Evolutionary conservation across 2,888 invertebrate genomes (phyloP), one percentile per base, ranked within the genome.

Genomic region (Monopis laevigella): DNA sequence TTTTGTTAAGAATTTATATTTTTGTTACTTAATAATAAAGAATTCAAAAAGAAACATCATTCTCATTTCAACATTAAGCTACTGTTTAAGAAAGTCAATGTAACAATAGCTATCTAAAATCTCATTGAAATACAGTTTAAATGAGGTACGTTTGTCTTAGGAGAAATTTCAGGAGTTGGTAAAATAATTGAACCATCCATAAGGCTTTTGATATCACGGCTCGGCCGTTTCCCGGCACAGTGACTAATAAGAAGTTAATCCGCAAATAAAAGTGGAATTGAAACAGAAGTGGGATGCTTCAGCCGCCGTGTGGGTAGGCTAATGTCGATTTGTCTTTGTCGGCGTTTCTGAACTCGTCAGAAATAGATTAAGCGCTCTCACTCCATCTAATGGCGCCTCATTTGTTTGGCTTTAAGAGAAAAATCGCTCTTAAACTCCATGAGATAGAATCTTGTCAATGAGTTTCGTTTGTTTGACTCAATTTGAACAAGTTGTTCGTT

Each of bases 341-440:
- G 75, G 78, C 80, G 80, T 80, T 80, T 75, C 73, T 77, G 75
- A 80, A 80, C 80, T 80, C 80, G 80, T 80, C 80, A 80, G 80
- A 80, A 80, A 80, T 80, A 80, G 80, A 80, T 80, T 80, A 80
- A 80, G 80, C 78, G 69, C 72, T 80, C 78, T 78, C 75, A 74
- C 78, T 78, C 71, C 71, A 74, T 80, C 75, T 80, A 80, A 80
- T 78, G 75, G 77, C 67, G 68, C 66, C 80, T 77, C 80, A 80
- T 80, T 80, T 80, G 78, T 80, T 75, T 80, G 67, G 80, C 71
- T 80, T 72, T 80, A 71, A 74, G 71, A 74, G 77, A 80, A 78
- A 78, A 80, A 78, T 75, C 73, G 65, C 64, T 73, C 73, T 72
- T 70, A 70, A 75, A 75, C 66, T 74, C 69, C 53, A 60, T 57